phyloP scores from a whole-genome alignment of 2,797 vertebrate genomes.

The Thripadectes ignobilis region DNA sequence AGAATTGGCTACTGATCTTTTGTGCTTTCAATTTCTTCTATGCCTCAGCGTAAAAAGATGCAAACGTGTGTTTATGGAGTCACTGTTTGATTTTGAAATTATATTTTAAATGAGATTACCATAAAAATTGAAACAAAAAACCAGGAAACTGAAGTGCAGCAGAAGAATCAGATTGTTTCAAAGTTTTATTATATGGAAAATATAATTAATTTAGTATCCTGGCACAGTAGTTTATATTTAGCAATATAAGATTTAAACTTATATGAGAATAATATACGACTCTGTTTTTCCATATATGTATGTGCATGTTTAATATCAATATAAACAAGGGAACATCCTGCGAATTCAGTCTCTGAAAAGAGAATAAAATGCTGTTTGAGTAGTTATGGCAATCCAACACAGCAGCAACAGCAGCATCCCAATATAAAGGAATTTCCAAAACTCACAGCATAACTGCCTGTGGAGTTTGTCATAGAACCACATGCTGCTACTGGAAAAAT shows the following conservation, averaged over 20 bases:
- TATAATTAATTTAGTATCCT: neutral
- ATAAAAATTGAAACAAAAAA: neutral
- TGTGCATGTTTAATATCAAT: neutral
- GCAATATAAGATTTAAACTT: neutral
- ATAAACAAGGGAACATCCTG: neutral
- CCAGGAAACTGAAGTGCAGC: neutral
- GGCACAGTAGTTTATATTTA: neutral
- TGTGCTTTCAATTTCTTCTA: neutral
- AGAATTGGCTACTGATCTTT: neutral
- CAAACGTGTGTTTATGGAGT: neutral
- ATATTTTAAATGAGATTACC: neutral
- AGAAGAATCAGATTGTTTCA: neutral
- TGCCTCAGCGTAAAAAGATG: neutral
- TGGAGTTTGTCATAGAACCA: constrained; percentile 7
- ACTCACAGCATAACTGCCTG: neutral
- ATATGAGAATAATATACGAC: neutral
- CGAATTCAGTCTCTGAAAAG: neutral
- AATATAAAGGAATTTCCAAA: constrained; percentile 14
- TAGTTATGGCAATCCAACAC: neutral
- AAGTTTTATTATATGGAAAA: neutral
- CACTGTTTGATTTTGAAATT: neutral
- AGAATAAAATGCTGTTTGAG: neutral
- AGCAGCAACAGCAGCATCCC: neutral
- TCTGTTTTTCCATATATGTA: neutral
- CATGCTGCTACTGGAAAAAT: constrained; percentile 41